Evolutionary conservation across 1,140 invertebrate species (phyloP).

Genomic region (Venturia canescens): DNA sequence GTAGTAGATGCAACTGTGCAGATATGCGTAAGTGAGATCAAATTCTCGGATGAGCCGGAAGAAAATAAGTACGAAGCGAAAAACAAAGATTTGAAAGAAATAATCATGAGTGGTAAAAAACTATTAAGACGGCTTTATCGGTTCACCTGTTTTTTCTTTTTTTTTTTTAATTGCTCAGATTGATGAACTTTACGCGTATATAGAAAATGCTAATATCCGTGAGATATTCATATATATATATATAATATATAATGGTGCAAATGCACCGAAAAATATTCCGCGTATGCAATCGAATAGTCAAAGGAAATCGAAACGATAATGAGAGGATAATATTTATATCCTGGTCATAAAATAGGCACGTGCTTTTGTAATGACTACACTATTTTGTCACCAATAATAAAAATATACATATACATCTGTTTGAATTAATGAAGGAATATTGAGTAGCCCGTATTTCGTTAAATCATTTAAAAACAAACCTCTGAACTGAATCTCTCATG

Average conservation of each 20-base stretch:
- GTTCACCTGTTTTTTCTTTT: conserved; percentile 48
- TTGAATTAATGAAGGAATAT: conserved; percentile 22
- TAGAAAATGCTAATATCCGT: background rate
- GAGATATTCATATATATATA: conserved; percentile 23
- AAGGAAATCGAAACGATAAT: background rate
- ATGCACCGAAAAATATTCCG: conserved; percentile 7
- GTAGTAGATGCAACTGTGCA: background rate
- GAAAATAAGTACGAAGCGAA: conserved; percentile 1
- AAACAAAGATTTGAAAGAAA: conserved; percentile 37
- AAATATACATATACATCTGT: conserved; percentile 21
- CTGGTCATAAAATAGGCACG: conserved; percentile 44
- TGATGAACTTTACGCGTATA: conserved; percentile 47
- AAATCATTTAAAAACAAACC: background rate
- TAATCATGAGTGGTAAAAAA: conserved; percentile 42
- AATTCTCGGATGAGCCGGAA: conserved; percentile 17
- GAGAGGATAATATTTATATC: conserved; percentile 4
- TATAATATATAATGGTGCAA: conserved; percentile 14
- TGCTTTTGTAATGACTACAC: conserved; percentile 52
- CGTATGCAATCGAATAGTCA: conserved; percentile 49
- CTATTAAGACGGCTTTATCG: conserved; percentile 48
- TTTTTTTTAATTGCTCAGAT: conserved; percentile 54
- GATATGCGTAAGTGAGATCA: background rate
- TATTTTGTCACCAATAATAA: conserved; percentile 44
- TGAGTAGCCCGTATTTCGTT: background rate
- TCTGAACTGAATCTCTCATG: background rate